Evolutionary conservation across 2,888 invertebrate genomes (phyloP), one percentile per base, ranked within the genome.

Genomic region (Pherbina coryleti): DNA sequence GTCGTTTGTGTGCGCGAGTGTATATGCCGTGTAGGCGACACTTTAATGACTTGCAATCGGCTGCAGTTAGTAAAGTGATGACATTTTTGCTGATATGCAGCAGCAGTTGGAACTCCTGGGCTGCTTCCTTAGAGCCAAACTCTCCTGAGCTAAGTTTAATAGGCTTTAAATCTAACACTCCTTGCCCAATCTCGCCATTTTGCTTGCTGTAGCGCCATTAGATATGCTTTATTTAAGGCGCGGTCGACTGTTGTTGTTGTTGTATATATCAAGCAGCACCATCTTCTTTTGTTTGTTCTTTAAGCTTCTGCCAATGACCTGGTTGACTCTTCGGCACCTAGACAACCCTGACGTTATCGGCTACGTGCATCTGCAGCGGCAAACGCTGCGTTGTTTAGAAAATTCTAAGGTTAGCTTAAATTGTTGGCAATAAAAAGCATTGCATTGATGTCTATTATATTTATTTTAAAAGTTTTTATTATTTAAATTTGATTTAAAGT

Each of bases 21-120:
- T 44, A 62, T 55, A 5, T 14, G 57, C 44, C 17, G 28, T 60
- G 75, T 66, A 71, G 53, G 74, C 73, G 69, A 67, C 22, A 60
- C 34, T 74, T 55, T 51, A 72, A 72, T 72, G 72, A 31, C 72
- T 34, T 34, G 37, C 57, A 72, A 72, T 31, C 72, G 37, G 72
- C 37, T 22, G 44, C 37, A 14, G 66, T 66, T 22, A 22, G 37
- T 64, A 3, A 64, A 64, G 64, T 64, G 74, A 64, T 64, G 74
- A 64, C 64, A 74, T 53, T 64, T 64, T 51, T 22, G 49, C 22
- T 64, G 64, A 74, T 51, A 34, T 22, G 64, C 64, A 19, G 64
- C 64, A 34, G 64, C 28, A 57, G 64, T n/a, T 44, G 25, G 28
- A 49, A 17, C 37, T 37, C 31, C 55, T 31, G 17, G 31, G 9